Percentiles rank a stretch among this genome's conserved stretches.
These are phyloP conservation scores for Holothuria leucospilota DNA, from an alignment of 53 echinoderm and acorn worm genomes.

Conservation along the genomic window DNA sequence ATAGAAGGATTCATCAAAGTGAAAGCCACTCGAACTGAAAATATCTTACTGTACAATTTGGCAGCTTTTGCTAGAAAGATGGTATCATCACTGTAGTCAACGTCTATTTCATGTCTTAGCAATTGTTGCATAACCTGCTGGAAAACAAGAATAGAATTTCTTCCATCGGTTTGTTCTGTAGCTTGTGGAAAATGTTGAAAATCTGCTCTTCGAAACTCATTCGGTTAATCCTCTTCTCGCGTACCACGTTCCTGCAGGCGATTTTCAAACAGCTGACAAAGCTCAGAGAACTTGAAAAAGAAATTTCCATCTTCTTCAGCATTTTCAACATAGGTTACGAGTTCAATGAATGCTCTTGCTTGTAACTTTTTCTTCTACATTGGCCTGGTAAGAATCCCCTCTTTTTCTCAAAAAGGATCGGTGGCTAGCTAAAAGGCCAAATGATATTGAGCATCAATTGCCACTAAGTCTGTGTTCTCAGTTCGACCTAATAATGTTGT, in stretches of 20 bases:
- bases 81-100: not conserved
- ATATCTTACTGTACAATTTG: not conserved
- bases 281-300: no score
- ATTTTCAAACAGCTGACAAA: no score
- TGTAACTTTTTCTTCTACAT: slow-evolving; percentile 2
- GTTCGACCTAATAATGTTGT: slow-evolving; percentile 11
- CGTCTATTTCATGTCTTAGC: not conserved
- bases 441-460: slow-evolving; percentile 40
- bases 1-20: not conserved
- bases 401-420: slow-evolving; percentile 26
- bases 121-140: slow-evolving; percentile 11
- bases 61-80: not conserved
- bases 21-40: not conserved
- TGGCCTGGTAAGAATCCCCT: not conserved
- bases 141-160: slow-evolving; percentile 14
- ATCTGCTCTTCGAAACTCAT: not conserved
- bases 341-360: slow-evolving; percentile 35
- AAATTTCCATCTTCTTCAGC: not conserved
- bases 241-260: not conserved
- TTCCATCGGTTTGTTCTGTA: no score
- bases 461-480: slow-evolving; percentile 14
- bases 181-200: slow-evolving; percentile 11
- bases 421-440: slow-evolving; percentile 9
- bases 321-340: slow-evolving; percentile 26
- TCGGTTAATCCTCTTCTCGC: slow-evolving; percentile 8